Percentiles rank a stretch among this genome's conserved stretches.
Evolutionary conservation across 2,888 invertebrate genomes (phyloP).

Genomic region (Ecdyonurus torrentis): DNA sequence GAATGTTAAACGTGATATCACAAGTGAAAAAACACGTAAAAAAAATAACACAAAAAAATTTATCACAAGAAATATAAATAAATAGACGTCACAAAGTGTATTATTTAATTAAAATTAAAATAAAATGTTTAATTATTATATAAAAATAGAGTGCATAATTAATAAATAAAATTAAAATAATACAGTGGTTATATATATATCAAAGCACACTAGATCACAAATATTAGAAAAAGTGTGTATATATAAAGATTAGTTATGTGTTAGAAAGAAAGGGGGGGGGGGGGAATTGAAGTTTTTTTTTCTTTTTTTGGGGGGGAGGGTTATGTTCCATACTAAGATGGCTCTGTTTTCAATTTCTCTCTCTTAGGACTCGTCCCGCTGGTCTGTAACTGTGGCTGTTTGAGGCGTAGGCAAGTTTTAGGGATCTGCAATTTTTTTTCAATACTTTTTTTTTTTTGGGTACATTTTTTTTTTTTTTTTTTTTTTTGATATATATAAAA

Average conservation of each 20-base stretch:
- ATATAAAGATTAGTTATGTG: not conserved
- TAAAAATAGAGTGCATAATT: not conserved
- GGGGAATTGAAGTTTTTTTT: not conserved
- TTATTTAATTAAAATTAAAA: not conserved
- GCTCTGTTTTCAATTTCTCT: conserved; percentile 14
- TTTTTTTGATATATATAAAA: not conserved
- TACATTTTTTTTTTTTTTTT: not conserved
- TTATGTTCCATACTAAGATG: not conserved
- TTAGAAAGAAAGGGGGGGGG: not conserved
- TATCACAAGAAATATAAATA: too few species aligned
- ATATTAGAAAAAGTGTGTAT: not conserved
- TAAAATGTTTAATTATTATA: not conserved
- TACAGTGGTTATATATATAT: not conserved
- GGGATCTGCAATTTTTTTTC: not conserved
- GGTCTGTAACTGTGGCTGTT: conserved; percentile 10
- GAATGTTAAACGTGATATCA: too few species aligned
- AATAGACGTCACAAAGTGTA: too few species aligned
- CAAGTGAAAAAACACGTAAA: too few species aligned
- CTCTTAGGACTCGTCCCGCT: conserved; percentile 14
- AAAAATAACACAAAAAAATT: too few species aligned
- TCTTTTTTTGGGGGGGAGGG: not conserved
- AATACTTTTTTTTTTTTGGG: not conserved
- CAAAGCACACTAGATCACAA: not conserved
- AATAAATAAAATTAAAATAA: not conserved
- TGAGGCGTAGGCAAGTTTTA: conserved; percentile 2